Evolutionary conservation across 2,888 invertebrate genomes (phyloP), one percentile per base, ranked within the genome.

Genomic region (Drosophila maculinotata): DNA sequence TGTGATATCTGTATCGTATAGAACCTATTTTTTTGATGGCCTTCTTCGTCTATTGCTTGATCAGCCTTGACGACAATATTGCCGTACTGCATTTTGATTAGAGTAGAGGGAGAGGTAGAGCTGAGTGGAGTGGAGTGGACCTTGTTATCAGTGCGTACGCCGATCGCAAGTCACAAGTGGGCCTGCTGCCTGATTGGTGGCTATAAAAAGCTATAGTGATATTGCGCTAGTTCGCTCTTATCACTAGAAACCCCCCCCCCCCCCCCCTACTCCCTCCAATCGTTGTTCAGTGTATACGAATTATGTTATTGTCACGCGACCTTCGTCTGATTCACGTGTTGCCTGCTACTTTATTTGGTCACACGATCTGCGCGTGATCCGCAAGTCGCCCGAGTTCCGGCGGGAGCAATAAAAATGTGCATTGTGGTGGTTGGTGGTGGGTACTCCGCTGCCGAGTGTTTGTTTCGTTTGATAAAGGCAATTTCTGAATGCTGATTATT

Each of bases 271-370:
- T 1, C 38, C 3, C 17, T 7, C 17, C 6, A 17, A 7, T 17
- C 17, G 36, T 3, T 20, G 49, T 45, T 9, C 30, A 20, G n/a
- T 26, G 17, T 12, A 30, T 45, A 25, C 28, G 51, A 64, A 63
- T 79, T 69, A 73, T 86, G 80, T 70, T 83, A 69, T 76, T 86
- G 71, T 83, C 87, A 83, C 84, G 81, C 77, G 80, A 81, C 80
- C 87, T 86, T 81, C 87, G 65, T 44, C 20, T 12, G 53, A 47
- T 67, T 81, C 81, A 81, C 81, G 87, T 81, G 81, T 63, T 48
- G 49, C 26, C 64, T 1, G 15, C 2, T 20, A n/a, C n/a, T n/a
- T n/a, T n/a, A n/a, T n/a, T 23, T 41, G 33, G 76, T 56, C 81
- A 86, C 74, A 60, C 84, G 84, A 67, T 65, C 66, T 62, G 66